Percentiles rank a stretch among this genome's conserved stretches.
phyloP scores from a whole-genome alignment of 2,113 vertebrate species.

The Vicugna pacos region DNA sequence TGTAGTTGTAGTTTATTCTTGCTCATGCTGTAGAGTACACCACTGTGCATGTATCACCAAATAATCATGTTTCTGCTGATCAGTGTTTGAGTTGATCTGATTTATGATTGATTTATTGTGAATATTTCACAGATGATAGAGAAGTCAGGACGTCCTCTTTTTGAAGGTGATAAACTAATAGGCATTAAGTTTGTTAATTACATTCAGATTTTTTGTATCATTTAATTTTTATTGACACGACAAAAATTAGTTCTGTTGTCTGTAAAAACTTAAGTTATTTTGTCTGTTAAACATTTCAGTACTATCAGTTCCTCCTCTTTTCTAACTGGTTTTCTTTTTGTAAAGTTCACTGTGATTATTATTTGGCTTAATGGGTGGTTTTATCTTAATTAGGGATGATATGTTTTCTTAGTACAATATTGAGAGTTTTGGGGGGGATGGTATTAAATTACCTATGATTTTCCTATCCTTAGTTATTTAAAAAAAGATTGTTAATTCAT shows the following conservation, averaged over 20 bases:
- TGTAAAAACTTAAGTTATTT: background rate
- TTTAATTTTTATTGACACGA: background rate
- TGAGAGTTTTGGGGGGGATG: background rate
- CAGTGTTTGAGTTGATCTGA: background rate
- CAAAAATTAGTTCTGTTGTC: background rate
- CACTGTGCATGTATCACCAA: background rate
- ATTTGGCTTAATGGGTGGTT: background rate
- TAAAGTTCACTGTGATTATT: background rate
- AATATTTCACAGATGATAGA: background rate
- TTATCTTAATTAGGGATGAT: background rate
- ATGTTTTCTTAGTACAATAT: constrained; percentile 4
- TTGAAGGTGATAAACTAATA: background rate
- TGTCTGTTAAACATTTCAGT: background rate
- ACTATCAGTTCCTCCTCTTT: background rate
- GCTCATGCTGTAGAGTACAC: background rate
- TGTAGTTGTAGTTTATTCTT: background rate
- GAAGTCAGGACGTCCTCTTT: constrained; percentile 27
- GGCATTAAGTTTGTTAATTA: background rate
- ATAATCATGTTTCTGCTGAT: background rate
- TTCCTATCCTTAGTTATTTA: background rate
- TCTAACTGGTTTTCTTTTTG: constrained; percentile 14
- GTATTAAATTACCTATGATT: background rate
- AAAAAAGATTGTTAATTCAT: background rate
- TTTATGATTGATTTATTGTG: background rate
- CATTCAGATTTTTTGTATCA: background rate